Conservation (phyloP, 2,888 invertebrate species). For the Leptogaster cylindrica region DNA sequence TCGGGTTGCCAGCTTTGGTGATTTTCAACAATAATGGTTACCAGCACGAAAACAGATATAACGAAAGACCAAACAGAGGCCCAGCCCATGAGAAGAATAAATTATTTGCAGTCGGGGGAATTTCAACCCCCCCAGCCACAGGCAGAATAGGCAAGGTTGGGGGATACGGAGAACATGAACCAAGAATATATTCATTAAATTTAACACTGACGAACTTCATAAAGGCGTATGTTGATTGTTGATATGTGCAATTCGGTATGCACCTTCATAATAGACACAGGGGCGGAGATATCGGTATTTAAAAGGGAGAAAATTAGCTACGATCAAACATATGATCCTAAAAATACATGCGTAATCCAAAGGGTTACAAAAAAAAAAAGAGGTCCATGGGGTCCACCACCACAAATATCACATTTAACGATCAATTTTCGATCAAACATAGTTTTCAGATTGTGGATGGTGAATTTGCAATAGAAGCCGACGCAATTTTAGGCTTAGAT, state of each 20-base stretch:
- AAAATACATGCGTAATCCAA: neutral
- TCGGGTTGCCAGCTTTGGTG: too few relatives aligned
- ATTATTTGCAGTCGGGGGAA: slow-evolving; percentile 2
- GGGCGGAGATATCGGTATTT: too few relatives aligned
- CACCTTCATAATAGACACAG: too few relatives aligned
- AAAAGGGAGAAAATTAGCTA: slow-evolving; percentile 3
- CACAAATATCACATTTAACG: neutral
- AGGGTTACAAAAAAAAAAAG: neutral
- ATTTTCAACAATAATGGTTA: too few relatives aligned
- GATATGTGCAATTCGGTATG: neutral
- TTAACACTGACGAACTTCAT: neutral
- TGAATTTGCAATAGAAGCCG: too few relatives aligned
- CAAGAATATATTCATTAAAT: neutral
- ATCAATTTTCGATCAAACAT: neutral
- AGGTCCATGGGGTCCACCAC: neutral
- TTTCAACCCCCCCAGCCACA: neutral
- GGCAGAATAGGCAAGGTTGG: neutral
- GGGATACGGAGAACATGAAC: neutral
- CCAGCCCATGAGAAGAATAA: neutral
- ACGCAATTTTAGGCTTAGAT: too few relatives aligned
- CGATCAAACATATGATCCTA: neutral
- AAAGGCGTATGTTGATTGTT: neutral
- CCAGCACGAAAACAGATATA: too few relatives aligned
- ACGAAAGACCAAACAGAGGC: too few relatives aligned
- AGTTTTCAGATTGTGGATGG: neutral